A percentile compares a stretch with the other conserved stretches of the same genome.
Conservation (phyloP, 2,113 vertebrate genomes). For the Ivindomyrus marchei region DNA sequence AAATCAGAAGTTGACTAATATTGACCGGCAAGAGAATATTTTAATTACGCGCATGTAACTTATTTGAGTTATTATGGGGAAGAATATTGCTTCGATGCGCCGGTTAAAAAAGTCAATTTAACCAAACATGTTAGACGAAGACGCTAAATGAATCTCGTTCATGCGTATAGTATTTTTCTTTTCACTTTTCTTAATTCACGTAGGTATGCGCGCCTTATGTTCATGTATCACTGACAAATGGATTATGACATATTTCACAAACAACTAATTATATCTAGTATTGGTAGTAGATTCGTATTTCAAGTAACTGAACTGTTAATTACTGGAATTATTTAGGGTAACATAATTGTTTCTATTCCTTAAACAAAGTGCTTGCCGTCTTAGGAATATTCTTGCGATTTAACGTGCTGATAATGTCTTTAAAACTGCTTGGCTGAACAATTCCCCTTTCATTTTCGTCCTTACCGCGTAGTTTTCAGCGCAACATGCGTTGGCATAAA, state of each 20-base stretch:
- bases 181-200: not conserved
- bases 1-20: not conserved
- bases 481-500: not conserved
- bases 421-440: not conserved
- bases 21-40: not conserved
- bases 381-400: not conserved
- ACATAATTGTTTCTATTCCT: not conserved
- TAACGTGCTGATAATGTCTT: not conserved
- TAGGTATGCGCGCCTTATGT: not conserved
- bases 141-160: not conserved
- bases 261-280: not conserved
- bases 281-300: not conserved
- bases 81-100: not conserved
- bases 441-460: not conserved
- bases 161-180: not conserved
- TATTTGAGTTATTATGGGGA: not conserved
- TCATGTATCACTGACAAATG: not conserved
- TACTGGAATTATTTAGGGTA: not conserved
- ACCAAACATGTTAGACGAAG: not conserved
- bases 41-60: not conserved
- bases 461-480: not conserved
- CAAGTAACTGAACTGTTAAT: not conserved
- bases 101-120: not conserved
- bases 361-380: not conserved
- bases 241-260: not conserved